A percentile compares a stretch with the other conserved stretches of the same genome.
phyloP scores from a whole-genome alignment of 1,140 invertebrate genomes.

The Nasonia longicornis region DNA sequence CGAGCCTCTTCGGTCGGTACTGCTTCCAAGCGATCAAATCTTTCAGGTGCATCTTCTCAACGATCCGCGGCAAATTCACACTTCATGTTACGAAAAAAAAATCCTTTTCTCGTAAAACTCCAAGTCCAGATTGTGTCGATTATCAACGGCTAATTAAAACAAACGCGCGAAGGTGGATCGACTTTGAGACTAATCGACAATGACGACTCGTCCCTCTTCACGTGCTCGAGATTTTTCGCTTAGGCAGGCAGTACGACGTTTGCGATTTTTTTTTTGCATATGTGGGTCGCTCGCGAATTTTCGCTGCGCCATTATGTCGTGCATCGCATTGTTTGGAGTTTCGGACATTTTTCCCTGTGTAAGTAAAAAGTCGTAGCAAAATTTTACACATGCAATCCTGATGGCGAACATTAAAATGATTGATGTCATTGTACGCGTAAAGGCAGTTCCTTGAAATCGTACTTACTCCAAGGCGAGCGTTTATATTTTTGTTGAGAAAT shows the following conservation, averaged over 20 bases:
- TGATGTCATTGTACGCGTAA: neutral
- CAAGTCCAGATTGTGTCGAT: neutral
- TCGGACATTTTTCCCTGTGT: neutral
- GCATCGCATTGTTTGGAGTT: neutral
- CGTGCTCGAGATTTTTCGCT: neutral
- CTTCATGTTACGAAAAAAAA: neutral
- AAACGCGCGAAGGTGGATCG: neutral
- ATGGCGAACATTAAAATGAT: too few relatives aligned
- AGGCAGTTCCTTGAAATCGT: neutral
- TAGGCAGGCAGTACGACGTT: conserved; percentile 1
- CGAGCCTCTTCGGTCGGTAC: neutral
- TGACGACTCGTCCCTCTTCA: neutral
- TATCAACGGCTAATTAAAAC: neutral
- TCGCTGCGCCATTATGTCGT: neutral
- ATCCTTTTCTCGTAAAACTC: neutral
- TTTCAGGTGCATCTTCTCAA: conserved; percentile 17
- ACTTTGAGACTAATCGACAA: conserved; percentile 17
- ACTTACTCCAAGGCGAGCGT: neutral
- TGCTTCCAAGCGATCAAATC: neutral
- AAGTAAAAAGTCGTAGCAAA: too few relatives aligned
- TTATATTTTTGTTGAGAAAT: neutral
- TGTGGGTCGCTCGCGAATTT: neutral
- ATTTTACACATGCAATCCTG: too few relatives aligned
- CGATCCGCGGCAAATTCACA: neutral
- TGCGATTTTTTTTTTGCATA: conserved; percentile 35